phyloP scores from a whole-genome alignment of 92 coral and sea anemone species.

The Zoanthus solanderi region DNA sequence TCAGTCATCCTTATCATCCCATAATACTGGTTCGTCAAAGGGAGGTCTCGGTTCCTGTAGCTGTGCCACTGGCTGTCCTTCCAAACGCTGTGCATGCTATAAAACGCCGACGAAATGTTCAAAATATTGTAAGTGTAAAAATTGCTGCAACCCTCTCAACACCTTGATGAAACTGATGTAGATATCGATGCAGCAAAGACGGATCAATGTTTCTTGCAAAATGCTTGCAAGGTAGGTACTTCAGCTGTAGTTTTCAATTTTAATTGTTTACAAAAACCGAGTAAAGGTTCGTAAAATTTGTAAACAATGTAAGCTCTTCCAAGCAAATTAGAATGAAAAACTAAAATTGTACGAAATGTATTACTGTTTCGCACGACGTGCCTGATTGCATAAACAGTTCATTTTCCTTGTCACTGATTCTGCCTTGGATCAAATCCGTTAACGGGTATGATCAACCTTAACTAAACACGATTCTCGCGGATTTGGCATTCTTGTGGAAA shows the following conservation, averaged over 20 bases:
- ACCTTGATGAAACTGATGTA: conserved; percentile 66
- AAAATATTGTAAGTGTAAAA: conserved; percentile 53
- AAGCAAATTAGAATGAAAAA: too few relatives aligned
- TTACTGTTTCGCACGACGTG: too few relatives aligned
- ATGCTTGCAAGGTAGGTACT: conserved; percentile 59
- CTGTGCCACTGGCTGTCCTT: conserved; percentile 68
- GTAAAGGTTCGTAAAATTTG: too few relatives aligned
- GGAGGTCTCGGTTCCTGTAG: conserved; percentile 38
- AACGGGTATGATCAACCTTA: too few relatives aligned
- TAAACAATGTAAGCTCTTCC: too few relatives aligned
- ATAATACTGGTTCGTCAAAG: background rate
- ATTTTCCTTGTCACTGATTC: too few relatives aligned
- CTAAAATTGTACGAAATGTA: too few relatives aligned
- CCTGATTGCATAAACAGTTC: too few relatives aligned
- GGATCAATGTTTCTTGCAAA: conserved; percentile 76
- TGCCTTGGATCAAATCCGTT: too few relatives aligned
- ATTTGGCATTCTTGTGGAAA: too few relatives aligned
- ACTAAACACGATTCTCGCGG: too few relatives aligned
- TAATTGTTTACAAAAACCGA: too few relatives aligned
- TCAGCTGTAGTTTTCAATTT: background rate
- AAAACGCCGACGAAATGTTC: conserved; percentile 57
- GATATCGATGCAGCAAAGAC: conserved; percentile 61
- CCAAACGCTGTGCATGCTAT: conserved; percentile 68
- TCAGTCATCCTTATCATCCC: conserved; percentile 15
- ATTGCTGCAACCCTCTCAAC: conserved; percentile 74